Percentiles rank a stretch among this genome's conserved stretches.
phyloP scores from a whole-genome alignment of 2,113 vertebrate species.

The Hassar affinis region DNA sequence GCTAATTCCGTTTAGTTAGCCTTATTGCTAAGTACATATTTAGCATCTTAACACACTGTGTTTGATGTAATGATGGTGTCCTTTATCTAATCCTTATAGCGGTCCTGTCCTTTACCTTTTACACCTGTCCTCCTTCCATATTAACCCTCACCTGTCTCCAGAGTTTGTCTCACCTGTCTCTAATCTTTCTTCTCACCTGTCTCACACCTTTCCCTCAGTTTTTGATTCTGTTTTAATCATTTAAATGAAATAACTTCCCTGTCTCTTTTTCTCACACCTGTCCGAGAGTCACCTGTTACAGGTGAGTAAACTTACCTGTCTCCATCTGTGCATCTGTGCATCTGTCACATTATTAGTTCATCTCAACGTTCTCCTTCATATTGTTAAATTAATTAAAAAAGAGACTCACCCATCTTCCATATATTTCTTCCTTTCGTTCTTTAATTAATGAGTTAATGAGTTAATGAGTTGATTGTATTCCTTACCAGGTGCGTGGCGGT shows the following conservation, averaged over 20 bases:
- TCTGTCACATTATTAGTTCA: background rate
- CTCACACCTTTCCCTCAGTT: background rate
- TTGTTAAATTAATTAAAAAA: background rate
- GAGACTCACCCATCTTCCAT: background rate
- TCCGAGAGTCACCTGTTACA: background rate
- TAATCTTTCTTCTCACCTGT: background rate
- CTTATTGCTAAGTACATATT: background rate
- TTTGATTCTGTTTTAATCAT: background rate
- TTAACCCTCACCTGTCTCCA: background rate
- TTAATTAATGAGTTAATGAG: background rate
- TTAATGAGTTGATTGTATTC: background rate
- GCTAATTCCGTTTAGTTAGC: background rate
- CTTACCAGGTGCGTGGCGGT: slow-evolving; percentile 59
- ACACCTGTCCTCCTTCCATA: background rate
- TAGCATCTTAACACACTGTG: background rate
- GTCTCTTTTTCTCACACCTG: background rate
- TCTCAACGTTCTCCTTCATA: background rate
- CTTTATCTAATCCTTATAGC: background rate
- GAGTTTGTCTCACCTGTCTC: background rate
- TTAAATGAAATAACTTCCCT: too few species aligned
- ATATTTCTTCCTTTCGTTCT: background rate
- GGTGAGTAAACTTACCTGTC: background rate
- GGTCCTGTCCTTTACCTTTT: background rate
- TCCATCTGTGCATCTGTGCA: background rate
- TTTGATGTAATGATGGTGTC: background rate